Conservation (phyloP, 2,888 invertebrate genomes). For the Apodemia hepburni region DNA sequence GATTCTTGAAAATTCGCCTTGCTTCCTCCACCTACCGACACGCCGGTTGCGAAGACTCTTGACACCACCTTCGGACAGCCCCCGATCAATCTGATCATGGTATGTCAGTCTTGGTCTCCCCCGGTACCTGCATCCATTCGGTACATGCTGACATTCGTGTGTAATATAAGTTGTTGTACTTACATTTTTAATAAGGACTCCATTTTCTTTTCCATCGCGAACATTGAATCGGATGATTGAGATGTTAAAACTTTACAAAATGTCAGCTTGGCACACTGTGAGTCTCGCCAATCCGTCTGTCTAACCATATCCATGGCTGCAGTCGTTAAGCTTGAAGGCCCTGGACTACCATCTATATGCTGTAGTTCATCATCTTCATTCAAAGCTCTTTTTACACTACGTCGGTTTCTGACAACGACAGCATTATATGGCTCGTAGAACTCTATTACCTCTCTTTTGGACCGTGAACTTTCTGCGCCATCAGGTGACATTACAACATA, state of each 20-base stretch:
- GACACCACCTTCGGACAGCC: too few species aligned
- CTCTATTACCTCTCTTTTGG: slow-evolving; percentile 54
- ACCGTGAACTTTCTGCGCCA: slow-evolving; percentile 45
- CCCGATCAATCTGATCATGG: too few species aligned
- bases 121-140: too few species aligned
- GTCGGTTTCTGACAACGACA: slow-evolving; percentile 48
- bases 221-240: slow-evolving; percentile 84
- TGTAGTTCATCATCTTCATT: slow-evolving; percentile 64
- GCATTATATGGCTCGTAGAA: slow-evolving; percentile 49
- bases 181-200: slow-evolving; percentile 85
- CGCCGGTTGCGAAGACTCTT: too few species aligned
- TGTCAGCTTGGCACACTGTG: slow-evolving; percentile 87
- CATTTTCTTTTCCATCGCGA: slow-evolving; percentile 91
- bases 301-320: slow-evolving; percentile 70
- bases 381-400: slow-evolving; percentile 52
- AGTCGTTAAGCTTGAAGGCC: slow-evolving; percentile 53
- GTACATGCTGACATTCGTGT: too few species aligned
- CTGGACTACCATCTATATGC: slow-evolving; percentile 47
- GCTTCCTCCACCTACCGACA: too few species aligned
- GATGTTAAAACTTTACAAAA: slow-evolving; percentile 88
- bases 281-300: slow-evolving; percentile 85
- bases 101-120: too few species aligned
- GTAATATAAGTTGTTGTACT: slow-evolving; percentile 60
- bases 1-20: too few species aligned
- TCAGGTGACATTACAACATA: slow-evolving; percentile 75